Conservation (phyloP, 2,797 vertebrate species). For the Glyptemys insculpta region DNA sequence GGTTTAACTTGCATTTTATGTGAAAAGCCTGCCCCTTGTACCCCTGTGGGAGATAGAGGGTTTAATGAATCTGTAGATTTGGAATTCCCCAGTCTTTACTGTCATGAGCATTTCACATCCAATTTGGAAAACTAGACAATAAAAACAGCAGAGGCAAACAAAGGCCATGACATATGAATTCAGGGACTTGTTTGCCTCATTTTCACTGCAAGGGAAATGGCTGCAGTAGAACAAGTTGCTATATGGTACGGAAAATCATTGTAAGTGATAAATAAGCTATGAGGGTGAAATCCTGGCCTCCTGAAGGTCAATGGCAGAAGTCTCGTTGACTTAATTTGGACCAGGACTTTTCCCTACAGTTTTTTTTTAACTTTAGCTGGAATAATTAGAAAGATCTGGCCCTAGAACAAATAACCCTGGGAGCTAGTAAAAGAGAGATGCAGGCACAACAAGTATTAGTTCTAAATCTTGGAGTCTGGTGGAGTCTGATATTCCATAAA, state of each 20-base stretch:
- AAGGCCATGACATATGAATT: neutral
- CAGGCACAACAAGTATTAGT: neutral
- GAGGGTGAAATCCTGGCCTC: fast-evolving
- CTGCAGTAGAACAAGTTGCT: neutral
- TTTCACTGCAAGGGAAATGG: neutral
- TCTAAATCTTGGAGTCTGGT: neutral
- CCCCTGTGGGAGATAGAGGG: neutral
- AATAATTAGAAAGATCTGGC: neutral
- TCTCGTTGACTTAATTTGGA: neutral
- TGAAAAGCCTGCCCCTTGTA: neutral
- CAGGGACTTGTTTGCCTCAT: neutral
- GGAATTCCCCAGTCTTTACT: neutral
- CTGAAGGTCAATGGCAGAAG: neutral
- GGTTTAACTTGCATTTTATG: slow-evolving; percentile 31
- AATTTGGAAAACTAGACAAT: neutral
- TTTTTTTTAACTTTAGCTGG: neutral
- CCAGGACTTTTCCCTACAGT: neutral
- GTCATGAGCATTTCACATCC: neutral
- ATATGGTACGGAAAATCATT: neutral
- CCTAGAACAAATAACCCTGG: neutral
- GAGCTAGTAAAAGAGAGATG: neutral
- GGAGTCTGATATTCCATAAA: neutral
- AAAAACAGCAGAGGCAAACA: slow-evolving; percentile 15
- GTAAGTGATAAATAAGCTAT: neutral
- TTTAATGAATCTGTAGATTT: slow-evolving; percentile 34